phyloP scores from a whole-genome alignment of 2,797 vertebrate species.

The Halcyon badia region DNA sequence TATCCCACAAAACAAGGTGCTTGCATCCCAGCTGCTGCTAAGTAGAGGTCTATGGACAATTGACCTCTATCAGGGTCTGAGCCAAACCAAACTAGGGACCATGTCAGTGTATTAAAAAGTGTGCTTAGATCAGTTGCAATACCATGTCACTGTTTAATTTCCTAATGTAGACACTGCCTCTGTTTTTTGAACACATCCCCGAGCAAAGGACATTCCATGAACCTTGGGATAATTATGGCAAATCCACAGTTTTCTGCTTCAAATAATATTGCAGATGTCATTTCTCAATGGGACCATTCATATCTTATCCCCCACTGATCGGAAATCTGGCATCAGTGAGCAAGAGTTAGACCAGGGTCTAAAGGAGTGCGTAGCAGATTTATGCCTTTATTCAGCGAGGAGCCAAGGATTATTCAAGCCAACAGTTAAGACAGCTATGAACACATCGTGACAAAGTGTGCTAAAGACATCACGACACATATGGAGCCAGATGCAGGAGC shows the following conservation, averaged over 20 bases:
- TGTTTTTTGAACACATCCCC: fast-evolving
- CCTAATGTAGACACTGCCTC: neutral
- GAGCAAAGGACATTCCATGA: neutral
- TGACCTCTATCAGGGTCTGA: neutral
- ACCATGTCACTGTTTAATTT: neutral
- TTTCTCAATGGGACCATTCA: neutral
- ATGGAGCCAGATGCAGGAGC: neutral
- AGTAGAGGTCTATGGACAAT: fast-evolving
- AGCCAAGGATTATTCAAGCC: neutral
- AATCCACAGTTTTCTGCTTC: neutral
- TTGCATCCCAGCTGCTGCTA: neutral
- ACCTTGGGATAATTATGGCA: neutral
- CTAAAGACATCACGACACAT: neutral
- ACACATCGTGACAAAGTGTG: neutral
- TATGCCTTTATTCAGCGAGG: neutral
- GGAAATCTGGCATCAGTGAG: neutral
- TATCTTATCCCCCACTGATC: neutral
- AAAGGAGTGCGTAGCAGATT: neutral
- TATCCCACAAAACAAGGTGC: neutral
- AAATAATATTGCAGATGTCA: neutral
- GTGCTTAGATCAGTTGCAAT: neutral
- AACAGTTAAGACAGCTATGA: neutral
- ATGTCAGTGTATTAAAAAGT: neutral
- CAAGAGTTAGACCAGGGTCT: neutral
- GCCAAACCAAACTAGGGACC: neutral